phyloP scores from a whole-genome alignment of 2,113 vertebrate genomes.

The Anguilla rostrata region DNA sequence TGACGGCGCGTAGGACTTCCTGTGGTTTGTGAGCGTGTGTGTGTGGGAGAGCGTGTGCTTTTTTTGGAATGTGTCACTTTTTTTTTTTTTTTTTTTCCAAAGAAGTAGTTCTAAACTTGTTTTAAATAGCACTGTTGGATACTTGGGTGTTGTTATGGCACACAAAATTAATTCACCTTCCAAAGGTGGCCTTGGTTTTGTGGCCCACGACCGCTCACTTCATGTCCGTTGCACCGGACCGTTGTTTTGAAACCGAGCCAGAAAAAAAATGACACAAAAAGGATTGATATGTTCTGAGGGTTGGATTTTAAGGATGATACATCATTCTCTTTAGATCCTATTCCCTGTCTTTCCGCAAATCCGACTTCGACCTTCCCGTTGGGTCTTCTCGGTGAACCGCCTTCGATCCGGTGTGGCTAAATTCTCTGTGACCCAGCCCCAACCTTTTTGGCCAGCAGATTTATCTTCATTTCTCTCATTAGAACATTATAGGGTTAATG shows the following conservation, averaged over 20 bases:
- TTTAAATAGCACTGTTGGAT: neutral
- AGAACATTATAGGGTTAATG: neutral
- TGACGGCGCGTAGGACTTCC: neutral
- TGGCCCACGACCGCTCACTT: neutral
- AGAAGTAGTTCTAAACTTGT: neutral
- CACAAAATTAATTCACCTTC: neutral
- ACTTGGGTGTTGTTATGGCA: neutral
- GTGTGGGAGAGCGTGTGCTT: neutral
- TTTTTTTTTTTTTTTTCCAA: neutral
- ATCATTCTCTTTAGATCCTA: neutral
- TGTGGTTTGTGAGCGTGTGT: neutral
- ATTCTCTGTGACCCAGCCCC: neutral
- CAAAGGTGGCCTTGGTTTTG: neutral
- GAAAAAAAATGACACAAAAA: neutral
- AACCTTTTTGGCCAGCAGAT: neutral
- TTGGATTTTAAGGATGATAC: neutral
- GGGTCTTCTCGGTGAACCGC: neutral
- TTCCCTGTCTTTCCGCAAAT: neutral
- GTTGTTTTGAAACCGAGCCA: neutral
- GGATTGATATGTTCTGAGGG: neutral
- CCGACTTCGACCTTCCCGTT: neutral
- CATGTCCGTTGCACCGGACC: neutral
- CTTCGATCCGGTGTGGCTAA: neutral
- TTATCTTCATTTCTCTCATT: neutral
- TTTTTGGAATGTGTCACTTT: neutral